phyloP scores from a whole-genome alignment of 2,888 invertebrate species.

The Zaprionus obscuricornis region DNA sequence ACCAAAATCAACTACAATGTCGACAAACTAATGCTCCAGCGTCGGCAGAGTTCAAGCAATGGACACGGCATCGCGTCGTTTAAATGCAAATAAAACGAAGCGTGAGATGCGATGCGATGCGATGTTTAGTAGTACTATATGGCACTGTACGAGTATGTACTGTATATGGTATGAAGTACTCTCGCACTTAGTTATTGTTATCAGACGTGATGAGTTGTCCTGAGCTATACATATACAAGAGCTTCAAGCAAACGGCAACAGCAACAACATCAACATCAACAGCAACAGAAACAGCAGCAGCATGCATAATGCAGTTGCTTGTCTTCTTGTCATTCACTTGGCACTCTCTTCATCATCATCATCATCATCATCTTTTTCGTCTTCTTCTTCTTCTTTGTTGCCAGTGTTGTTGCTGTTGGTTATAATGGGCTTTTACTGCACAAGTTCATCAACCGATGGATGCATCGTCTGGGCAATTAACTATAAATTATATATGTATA shows the following conservation, averaged over 20 bases:
- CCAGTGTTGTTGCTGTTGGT: constrained; percentile 7
- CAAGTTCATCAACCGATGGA: constrained; percentile 51
- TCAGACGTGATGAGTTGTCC: constrained; percentile 50
- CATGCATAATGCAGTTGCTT: constrained; percentile 51
- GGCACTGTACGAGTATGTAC: constrained; percentile 19
- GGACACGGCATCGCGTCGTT: constrained; percentile 29
- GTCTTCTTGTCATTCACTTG: constrained; percentile 43
- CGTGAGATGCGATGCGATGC: constrained; percentile 53
- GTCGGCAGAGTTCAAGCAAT: constrained; percentile 49
- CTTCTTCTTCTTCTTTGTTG: no score
- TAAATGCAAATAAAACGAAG: constrained; percentile 54
- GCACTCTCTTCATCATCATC: no score
- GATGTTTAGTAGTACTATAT: no score
- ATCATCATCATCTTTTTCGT: no score
- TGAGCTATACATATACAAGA: no score
- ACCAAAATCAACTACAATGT: constrained; percentile 11
- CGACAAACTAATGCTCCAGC: constrained; percentile 11
- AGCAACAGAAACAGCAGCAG: no score
- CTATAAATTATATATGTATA: constrained; percentile 9
- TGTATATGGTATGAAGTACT: constrained; percentile 14
- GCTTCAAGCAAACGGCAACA: no score
- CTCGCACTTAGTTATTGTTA: constrained; percentile 49
- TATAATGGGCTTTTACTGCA: constrained; percentile 4
- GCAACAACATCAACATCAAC: no score
- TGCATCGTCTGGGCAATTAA: constrained; percentile 36